Base-by-base conservation (phyloP, 2,888 invertebrate species). In the Flexamia atlantica region DNA sequence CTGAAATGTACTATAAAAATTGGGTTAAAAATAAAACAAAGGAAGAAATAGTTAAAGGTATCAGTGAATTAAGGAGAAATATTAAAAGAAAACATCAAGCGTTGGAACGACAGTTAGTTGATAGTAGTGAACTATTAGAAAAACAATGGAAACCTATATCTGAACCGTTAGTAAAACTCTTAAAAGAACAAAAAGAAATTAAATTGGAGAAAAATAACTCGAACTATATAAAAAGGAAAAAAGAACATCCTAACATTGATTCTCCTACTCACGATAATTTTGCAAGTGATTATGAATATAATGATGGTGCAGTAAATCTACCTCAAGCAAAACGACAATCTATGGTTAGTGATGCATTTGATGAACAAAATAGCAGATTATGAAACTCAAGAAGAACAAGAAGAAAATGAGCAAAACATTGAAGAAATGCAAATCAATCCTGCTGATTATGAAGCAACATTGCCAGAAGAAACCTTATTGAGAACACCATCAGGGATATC, bases 61-160 rank as follows among this genome's bases (percentile, higher is more conserved):
- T 81, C 40, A n/a, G 10, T 20, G 14, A 81, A 68, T 32, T 68
- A 40, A 57, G 36, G 30, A 64, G 57, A 36, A 36, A 57, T 60
- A 81, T 81, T 68, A 32, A 64, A 81, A 14, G 20, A 32, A 81
- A 64, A 81, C 81, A 81, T 20, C 32, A 28, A 23, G 9, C 32
- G 10, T 9, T 81, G 9, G 40, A 57, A 36, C 10, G 42, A 23
- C 20, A 42, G 12, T n/a, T 81, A 25, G 10, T 40, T 14, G 81
- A 64, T 1, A 42, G 32, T 10, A 57, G 40, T 20, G 23, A 81
- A 36, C 4, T 68, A 40, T 32, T n/a, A 30, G 10, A 81, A 60
- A 81, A 81, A 25, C 36, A 81, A 30, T 25, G 36, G 20, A 68
- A 64, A 81, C 64, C 81, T 0, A 68, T 81, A 23, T 32, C 64